phyloP scores from a whole-genome alignment of 2,797 vertebrate species.

The Danio aesculapii region DNA sequence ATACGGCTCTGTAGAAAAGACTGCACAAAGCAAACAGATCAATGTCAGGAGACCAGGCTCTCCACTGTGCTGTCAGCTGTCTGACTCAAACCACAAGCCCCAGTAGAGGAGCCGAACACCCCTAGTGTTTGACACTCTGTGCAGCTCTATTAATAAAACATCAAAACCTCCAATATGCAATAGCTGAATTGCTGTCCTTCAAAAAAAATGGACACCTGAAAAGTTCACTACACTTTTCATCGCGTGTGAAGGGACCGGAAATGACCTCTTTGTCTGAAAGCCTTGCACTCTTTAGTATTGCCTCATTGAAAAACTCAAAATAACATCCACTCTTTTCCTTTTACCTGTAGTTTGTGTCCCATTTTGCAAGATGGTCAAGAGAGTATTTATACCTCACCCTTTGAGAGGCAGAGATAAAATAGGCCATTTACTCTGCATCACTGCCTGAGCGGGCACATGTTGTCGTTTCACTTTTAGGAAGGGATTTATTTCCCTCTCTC shows the following conservation, averaged over 20 bases:
- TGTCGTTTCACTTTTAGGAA: conserved; percentile 6
- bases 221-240: conserved; percentile 24
- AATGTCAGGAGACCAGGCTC: conserved; percentile 60
- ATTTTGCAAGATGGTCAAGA: conserved; percentile 49
- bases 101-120: conserved; percentile 43
- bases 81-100: conserved; percentile 38
- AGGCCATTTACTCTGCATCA: conserved; percentile 44
- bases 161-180: conserved; percentile 44
- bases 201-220: neutral
- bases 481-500: neutral
- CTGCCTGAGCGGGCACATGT: conserved; percentile 1
- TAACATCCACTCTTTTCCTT: conserved; percentile 24
- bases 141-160: conserved; percentile 63
- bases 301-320: conserved; percentile 22
- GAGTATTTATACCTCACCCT: conserved; percentile 48
- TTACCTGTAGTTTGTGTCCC: conserved; percentile 37
- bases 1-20: conserved; percentile 35
- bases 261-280: conserved; percentile 40
- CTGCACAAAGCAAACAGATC: conserved; percentile 64
- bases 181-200: conserved; percentile 19
- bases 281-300: conserved; percentile 5
- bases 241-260: neutral
- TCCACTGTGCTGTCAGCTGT: conserved; percentile 53
- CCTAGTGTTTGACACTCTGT: conserved; percentile 36
- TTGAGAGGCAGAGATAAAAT: conserved; percentile 34